These are phyloP conservation scores for Sarcophaga bullata DNA, from an alignment of 1,140 invertebrate species.

Conservation along the genomic window DNA sequence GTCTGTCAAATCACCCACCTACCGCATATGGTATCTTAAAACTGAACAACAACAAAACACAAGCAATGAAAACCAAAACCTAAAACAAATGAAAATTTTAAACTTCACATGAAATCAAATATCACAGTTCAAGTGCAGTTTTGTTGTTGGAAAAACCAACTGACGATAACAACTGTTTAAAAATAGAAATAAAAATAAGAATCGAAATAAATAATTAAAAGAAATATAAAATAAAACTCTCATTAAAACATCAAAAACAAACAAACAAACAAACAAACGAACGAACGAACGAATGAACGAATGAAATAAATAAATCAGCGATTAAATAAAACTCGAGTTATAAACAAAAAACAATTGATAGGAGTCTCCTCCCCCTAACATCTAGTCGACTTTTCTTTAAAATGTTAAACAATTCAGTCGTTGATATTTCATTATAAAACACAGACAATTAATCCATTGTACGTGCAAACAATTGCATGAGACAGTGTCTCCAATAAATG, in stretches of 20 bases:
- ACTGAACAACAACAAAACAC: neutral
- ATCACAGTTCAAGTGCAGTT: conserved; percentile 57
- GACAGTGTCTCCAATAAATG: neutral
- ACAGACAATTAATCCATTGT: neutral
- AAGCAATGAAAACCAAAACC: neutral
- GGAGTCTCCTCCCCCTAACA: neutral
- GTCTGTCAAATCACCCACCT: conserved; percentile 7
- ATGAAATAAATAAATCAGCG: too few species aligned
- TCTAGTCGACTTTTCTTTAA: neutral
- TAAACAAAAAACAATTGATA: neutral
- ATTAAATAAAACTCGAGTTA: neutral
- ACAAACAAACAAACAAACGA: too few species aligned
- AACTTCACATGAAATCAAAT: conserved; percentile 53
- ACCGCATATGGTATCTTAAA: conserved; percentile 9
- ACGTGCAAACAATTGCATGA: neutral
- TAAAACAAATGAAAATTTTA: conserved; percentile 10
- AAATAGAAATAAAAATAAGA: neutral
- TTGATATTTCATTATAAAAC: conserved; percentile 18
- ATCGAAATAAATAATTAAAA: neutral
- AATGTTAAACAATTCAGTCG: conserved; percentile 35
- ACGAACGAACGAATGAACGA: neutral
- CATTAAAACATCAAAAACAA: conserved; percentile 4
- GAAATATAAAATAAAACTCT: conserved; percentile 23
- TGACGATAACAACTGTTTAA: neutral
- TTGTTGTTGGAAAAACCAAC: conserved; percentile 42